Conservation (phyloP, 1,140 invertebrate genomes). For the Camponotus vicinus region DNA sequence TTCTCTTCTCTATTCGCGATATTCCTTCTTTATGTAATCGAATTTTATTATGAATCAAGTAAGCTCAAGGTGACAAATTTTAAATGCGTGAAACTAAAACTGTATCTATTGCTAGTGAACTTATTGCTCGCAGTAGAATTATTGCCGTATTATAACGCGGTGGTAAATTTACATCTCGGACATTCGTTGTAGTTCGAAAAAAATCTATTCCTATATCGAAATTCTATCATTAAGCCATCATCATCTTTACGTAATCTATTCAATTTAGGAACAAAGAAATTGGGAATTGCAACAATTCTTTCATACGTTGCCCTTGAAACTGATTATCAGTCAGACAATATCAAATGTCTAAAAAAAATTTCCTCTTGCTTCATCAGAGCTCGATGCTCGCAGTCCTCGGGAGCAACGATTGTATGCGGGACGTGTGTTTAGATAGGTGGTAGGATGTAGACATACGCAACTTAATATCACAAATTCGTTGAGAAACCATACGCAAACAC, state of each 20-base stretch:
- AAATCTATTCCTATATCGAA: background rate
- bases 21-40: background rate
- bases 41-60: background rate
- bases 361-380: slow-evolving; percentile 7
- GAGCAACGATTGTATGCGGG: slow-evolving; percentile 19
- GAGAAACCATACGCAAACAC: slow-evolving; percentile 81
- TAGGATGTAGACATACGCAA: slow-evolving; percentile 60
- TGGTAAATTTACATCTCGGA: slow-evolving; percentile 13
- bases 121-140: slow-evolving; percentile 36
- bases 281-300: background rate
- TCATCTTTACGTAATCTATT: background rate
- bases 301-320: background rate
- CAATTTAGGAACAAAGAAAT: background rate
- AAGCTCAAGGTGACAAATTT: background rate
- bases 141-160: background rate
- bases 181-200: slow-evolving; percentile 31
- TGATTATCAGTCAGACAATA: background rate
- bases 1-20: background rate
- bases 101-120: slow-evolving; percentile 23
- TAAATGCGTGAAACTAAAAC: background rate
- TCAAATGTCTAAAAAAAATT: background rate
- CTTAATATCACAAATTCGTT: slow-evolving; percentile 84
- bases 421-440: background rate
- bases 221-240: background rate
- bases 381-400: slow-evolving; percentile 45